Evolutionary conservation across 2,113 vertebrate species (phyloP), one percentile per base, ranked within the genome.

Genomic region (Chitala chitala): DNA sequence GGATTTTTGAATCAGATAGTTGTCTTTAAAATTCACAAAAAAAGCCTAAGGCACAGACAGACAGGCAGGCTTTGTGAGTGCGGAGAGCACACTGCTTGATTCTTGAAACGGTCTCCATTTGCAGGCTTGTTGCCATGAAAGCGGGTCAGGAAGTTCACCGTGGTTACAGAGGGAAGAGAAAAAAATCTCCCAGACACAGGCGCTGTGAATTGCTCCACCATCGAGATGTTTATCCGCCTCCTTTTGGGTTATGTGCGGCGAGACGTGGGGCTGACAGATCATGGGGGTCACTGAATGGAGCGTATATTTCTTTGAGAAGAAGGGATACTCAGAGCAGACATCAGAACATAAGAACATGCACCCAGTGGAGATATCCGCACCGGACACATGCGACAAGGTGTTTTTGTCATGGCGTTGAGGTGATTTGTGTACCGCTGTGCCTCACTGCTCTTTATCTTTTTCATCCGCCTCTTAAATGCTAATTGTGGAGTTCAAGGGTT

Each of bases 401-500:
- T 29, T 44, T 44, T 26, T 46, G 26, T 12, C 40, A 46, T 46
- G 64, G 40, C 13, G 64, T n/a, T 31, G 15, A 17, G 22, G 22
- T 44, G n/a, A 42, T n/a, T 42, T 68, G 54, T 72, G 59, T 74
- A 65, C 50, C 63, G 75, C 78, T 65, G 74, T 80, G 78, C 75
- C 73, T 76, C 36, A 55, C 31, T 73, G 24, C 73, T 42, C 33
- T 80, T 79, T 75, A 78, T 76, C 80, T 48, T 80, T 77, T 80
- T 71, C 73, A 76, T 81, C 51, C 17, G 76, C 72, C 76, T 83
- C 79, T 81, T 80, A 80, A 82, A 68, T 69, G 74, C 76, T 82
- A 82, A 82, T 79, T 80, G 80, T 56, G 58, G 53, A 80, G 73
- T 80, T 81, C 71, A 78, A 82, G 75, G 70, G 77, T 61, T 83